Evolutionary conservation across 2,888 invertebrate species (phyloP).

Genomic region (Calliphora vomitoria): DNA sequence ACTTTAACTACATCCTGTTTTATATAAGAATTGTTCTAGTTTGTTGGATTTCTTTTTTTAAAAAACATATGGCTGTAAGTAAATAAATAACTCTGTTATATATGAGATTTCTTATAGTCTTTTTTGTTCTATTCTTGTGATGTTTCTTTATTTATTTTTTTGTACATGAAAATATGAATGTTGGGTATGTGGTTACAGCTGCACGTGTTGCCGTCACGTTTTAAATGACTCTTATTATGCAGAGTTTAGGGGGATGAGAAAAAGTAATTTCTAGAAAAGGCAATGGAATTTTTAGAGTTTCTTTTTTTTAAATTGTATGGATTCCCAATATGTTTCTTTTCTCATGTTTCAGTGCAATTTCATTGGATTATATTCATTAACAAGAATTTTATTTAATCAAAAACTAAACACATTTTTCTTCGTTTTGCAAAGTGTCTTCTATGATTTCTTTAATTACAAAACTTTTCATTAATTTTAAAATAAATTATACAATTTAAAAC

Average conservation of each 20-base stretch:
- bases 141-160: slow-evolving; percentile 1
- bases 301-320: too few species aligned
- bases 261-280: slow-evolving; percentile 5
- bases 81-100: slow-evolving; percentile 44
- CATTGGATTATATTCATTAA: too few species aligned
- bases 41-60: neutral
- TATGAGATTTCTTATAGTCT: slow-evolving; percentile 25
- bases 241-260: slow-evolving; percentile 5
- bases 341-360: too few species aligned
- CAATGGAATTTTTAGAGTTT: too few species aligned
- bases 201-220: slow-evolving; percentile 71
- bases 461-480: too few species aligned
- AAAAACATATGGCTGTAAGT: slow-evolving; percentile 32
- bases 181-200: slow-evolving; percentile 57
- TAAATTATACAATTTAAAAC: too few species aligned
- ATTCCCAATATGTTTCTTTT: too few species aligned
- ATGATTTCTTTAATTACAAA: too few species aligned
- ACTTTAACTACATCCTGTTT: neutral
- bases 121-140: neutral
- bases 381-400: too few species aligned
- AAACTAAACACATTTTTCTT: too few species aligned
- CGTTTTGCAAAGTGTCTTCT: too few species aligned
- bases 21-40: neutral
- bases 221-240: slow-evolving; percentile 46
- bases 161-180: slow-evolving; percentile 18